These are phyloP conservation scores for Unio delphinus DNA, from an alignment of 2,888 invertebrate genomes.

Conservation along the genomic window DNA sequence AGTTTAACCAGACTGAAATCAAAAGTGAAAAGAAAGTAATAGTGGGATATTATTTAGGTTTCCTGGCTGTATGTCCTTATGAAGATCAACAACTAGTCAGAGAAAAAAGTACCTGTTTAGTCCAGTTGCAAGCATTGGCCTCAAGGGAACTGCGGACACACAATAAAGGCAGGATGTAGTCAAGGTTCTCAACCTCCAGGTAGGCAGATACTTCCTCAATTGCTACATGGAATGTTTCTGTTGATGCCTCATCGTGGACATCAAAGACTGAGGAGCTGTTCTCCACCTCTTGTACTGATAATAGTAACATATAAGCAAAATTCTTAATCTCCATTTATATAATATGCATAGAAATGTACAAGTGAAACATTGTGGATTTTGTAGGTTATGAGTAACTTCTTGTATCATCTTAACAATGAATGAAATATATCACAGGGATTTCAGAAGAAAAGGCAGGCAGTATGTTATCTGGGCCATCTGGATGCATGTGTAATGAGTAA, in stretches of 20 bases:
- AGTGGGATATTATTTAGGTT: not conserved
- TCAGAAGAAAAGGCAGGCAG: too few species aligned
- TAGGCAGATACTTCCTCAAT: conserved; percentile 78
- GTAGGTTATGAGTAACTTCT: too few species aligned
- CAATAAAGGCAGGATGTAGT: conserved; percentile 74
- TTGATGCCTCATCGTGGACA: conserved; percentile 58
- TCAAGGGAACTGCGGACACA: conserved; percentile 76
- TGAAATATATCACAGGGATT: too few species aligned
- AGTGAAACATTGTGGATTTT: too few species aligned
- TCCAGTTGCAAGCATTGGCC: conserved; percentile 80
- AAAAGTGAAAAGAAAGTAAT: not conserved
- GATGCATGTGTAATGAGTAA: too few species aligned
- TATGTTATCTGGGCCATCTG: too few species aligned
- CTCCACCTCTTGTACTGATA: conserved; percentile 14
- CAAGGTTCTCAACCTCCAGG: conserved; percentile 77
- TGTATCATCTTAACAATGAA: too few species aligned
- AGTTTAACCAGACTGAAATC: too few species aligned
- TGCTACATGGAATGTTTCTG: conserved; percentile 75
- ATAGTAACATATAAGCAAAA: too few species aligned
- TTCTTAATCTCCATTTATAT: too few species aligned
- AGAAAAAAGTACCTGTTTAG: conserved; percentile 72
- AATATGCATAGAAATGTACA: too few species aligned
- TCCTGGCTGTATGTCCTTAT: not conserved
- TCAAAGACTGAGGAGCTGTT: conserved; percentile 24
- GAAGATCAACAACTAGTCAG: not conserved